Conservation (phyloP, 2,888 invertebrate genomes). For the Gastracanthus pulcherrimus region DNA sequence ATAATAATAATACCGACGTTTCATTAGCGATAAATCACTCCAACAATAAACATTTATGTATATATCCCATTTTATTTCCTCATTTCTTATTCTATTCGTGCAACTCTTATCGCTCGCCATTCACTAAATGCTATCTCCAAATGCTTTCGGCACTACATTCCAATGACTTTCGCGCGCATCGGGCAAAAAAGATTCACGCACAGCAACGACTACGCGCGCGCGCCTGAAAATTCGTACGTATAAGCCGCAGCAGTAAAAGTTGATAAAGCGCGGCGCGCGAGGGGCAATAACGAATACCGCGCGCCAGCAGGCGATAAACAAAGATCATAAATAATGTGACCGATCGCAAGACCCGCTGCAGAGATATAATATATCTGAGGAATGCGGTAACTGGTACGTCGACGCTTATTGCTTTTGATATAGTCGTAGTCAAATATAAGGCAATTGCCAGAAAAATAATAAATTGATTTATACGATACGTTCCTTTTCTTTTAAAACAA, state of each 20-base stretch:
- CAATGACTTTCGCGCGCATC: not conserved
- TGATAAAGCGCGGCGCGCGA: not conserved
- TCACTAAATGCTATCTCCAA: not conserved
- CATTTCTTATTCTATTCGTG: not conserved
- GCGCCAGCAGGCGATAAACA: not conserved
- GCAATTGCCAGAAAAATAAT: not conserved
- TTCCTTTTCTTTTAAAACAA: no score
- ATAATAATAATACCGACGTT: no score
- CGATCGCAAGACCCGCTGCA: not conserved
- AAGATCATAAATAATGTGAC: not conserved
- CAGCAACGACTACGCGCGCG: no score
- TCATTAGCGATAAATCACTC: not conserved
- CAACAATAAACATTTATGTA: not conserved
- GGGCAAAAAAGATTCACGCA: not conserved
- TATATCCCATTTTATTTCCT: not conserved
- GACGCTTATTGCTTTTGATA: not conserved
- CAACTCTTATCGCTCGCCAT: not conserved
- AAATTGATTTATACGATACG: no score
- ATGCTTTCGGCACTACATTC: not conserved
- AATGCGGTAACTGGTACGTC: not conserved
- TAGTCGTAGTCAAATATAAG: no score
- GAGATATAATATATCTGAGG: not conserved
- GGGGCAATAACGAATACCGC: no score
- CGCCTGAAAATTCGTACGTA: not conserved
- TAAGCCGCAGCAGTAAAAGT: not conserved